Conservation (phyloP, 2,888 invertebrate species). For the Patella depressa region DNA sequence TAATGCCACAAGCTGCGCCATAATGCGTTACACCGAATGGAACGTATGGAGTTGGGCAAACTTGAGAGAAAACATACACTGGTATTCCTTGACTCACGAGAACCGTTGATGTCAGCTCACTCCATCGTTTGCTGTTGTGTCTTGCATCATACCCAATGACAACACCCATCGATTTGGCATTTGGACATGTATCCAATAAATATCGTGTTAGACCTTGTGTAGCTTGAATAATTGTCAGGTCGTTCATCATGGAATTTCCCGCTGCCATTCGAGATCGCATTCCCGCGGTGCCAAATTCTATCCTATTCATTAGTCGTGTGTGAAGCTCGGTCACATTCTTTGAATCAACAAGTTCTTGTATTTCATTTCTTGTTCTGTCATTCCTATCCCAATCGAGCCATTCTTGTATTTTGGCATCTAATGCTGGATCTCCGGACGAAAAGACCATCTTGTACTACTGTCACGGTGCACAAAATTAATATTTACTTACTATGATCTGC, state of each 20-base stretch:
- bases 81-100: constrained; percentile 83
- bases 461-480: no score
- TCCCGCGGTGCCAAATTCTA: constrained; percentile 92
- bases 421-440: no score
- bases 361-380: constrained; percentile 77
- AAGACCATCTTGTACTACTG: no score
- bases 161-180: constrained; percentile 80
- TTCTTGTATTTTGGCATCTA: background rate
- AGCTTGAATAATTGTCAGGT: constrained; percentile 92
- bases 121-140: constrained; percentile 91
- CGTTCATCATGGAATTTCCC: constrained; percentile 95
- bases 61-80: constrained; percentile 85
- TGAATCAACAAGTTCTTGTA: constrained; percentile 76
- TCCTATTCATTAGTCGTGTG: constrained; percentile 79
- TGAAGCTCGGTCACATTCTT: constrained; percentile 77
- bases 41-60: constrained; percentile 94
- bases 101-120: constrained; percentile 87
- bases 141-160: constrained; percentile 94
- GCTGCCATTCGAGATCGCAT: constrained; percentile 92
- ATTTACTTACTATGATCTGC: no score
- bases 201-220: constrained; percentile 85
- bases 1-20: constrained; percentile 86
- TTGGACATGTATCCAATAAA: constrained; percentile 76
- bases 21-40: constrained; percentile 85
- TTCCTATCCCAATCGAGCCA: constrained; percentile 52